Evolutionary conservation across 2,888 invertebrate species (phyloP), one percentile per base, ranked within the genome.

Genomic region (Camponotus fellah): DNA sequence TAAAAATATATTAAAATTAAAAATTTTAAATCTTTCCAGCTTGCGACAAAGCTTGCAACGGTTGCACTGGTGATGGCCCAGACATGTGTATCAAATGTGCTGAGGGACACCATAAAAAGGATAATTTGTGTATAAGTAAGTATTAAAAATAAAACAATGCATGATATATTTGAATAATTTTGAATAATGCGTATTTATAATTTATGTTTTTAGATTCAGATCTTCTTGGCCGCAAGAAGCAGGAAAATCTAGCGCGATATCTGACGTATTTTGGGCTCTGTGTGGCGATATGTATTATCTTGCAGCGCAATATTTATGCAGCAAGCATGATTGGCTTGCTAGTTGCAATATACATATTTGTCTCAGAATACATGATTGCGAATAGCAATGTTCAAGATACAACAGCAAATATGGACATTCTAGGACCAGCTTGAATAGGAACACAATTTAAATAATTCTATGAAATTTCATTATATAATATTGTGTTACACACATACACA

Each of bases 51-150:
- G 96, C 98, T 0, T 99, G 99, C 93, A 95, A 96, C 68, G 97
- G 97, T 0, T 99, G 99, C 93, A 96, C 96, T 76, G 98, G 98
- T 0, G 98, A 98, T 94, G 99, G 99, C 0, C 98, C 98, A 0
- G 98, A 99, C 94, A 97, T 98, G 97, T 99, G 99, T 95, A 95
- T 96, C 46, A 96, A 96, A 92, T 99, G 99, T 95, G 97, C 97
- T 0, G 95, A 96, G 21, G 98, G 97, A 8, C 98, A 96, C 94
- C 95, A 96, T 12, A 95, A 97, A 86, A 96, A 97, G 87, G 97
- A 97, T 84, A 97, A 97, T 86, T 96, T 97, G 88, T 99, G 99
- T 95, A 95, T 97, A 86, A 97, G 97, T 96, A 96, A 96, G 95
- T 95, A 94, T 46, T 49, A 34, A 0, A 64, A 53, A 58, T 12